phyloP scores from a whole-genome alignment of 2,888 invertebrate genomes.

The Sepiola atlantica region DNA sequence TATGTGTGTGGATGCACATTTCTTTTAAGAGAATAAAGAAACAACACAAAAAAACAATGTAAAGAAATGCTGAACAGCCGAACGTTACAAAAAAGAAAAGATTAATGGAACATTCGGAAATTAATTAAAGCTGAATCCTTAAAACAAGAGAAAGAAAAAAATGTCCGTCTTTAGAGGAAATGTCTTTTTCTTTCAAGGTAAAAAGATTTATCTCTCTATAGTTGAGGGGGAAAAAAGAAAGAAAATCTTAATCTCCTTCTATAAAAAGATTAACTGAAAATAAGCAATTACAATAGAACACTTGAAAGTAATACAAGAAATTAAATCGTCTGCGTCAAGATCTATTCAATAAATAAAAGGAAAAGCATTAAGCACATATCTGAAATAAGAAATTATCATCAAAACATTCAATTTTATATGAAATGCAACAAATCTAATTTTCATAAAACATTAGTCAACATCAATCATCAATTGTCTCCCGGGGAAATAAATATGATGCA shows the following conservation, averaged over 20 bases:
- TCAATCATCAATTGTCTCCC: background rate
- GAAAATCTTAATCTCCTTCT: background rate
- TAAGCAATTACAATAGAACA: background rate
- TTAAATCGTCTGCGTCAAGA: background rate
- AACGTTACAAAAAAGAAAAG: background rate
- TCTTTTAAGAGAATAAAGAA: background rate
- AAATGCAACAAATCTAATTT: background rate
- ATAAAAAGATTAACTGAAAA: background rate
- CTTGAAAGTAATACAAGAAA: background rate
- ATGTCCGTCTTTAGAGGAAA: background rate
- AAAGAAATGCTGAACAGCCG: background rate
- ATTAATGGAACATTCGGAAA: background rate
- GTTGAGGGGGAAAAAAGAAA: background rate
- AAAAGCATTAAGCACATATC: background rate
- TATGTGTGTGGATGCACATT: too few relatives aligned
- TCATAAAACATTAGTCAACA: background rate
- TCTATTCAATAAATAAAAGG: background rate
- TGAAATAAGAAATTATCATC: background rate
- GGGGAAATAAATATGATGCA: background rate
- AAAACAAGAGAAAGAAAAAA: background rate
- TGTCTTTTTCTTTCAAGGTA: background rate
- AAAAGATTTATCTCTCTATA: background rate
- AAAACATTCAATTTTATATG: background rate
- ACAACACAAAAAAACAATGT: background rate
- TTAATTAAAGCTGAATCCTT: background rate